Base-by-base conservation (phyloP, 2,888 invertebrate species). In the Eristalinus aeneus region DNA sequence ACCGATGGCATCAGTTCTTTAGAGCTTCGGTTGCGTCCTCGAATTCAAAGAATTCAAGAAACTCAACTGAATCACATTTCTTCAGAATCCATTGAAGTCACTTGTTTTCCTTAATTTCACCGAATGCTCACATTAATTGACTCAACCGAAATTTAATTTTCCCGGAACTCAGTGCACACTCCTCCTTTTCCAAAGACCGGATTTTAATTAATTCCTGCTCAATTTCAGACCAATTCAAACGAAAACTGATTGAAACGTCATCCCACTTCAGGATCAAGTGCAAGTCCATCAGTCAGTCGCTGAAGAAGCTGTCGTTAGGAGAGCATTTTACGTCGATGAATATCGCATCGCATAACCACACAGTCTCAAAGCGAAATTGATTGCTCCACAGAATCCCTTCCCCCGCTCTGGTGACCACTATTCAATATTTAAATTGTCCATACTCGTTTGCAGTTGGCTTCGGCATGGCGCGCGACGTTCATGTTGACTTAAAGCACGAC, bases 391-490 rank as follows among this genome's bases (percentile, higher is more conserved):
- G 39, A 27, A 39, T n/a, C 58, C 27, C 22, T n/a, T n/a, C n/a
- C 3, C 16, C 20, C 9, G n/a, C 5, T n/a, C 20, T n/a, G 39
- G 39, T 39, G 39, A n/a, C 11, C 39, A 39, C 11, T 8, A 36
- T 61, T 56, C 53, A 60, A 75, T 69, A 61, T 68, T 76, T 54
- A 31, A 69, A 76, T 76, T 76, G 61, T 31, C 36, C 20, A 63
- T 36, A 61, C 63, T 54, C 36, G 12, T 11, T 11, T 11, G 20
- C 39, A 39, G 2, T 3, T 27, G 27, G 23, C 10, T 8, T 20
- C 3, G 22, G 34, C 34, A 11, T 27, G 34, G 23, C 54, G 1
- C 0, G 20, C 16, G 32, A n/a, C 32, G 56, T 20, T 3, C 11
- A 39, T 68, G 68, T 68, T 69, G 60, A 61, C 27, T 36, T 58